Conservation (phyloP, 2,113 vertebrate genomes). For the Calidris pugnax region DNA sequence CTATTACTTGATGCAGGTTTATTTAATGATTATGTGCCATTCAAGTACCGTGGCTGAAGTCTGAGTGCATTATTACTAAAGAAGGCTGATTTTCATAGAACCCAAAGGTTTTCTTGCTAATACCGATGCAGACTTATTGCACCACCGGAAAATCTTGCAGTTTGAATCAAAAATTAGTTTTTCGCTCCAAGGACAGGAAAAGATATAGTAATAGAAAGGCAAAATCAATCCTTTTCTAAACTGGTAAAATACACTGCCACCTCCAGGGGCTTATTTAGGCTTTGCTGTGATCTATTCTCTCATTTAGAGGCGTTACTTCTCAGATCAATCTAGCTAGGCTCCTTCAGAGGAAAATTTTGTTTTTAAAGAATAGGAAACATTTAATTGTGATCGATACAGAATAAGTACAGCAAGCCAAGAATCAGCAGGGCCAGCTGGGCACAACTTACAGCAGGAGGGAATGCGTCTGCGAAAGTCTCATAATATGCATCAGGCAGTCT, state of each 20-base stretch:
- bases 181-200: neutral
- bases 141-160: neutral
- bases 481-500: conserved; percentile 63
- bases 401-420: neutral
- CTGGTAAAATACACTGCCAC: neutral
- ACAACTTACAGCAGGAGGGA: conserved; percentile 67
- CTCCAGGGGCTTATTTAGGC: neutral
- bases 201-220: neutral
- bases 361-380: neutral
- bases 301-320: neutral
- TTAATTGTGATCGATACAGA: neutral
- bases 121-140: neutral
- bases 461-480: conserved; percentile 36
- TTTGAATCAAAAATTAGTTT: neutral
- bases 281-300: neutral
- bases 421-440: neutral
- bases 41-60: neutral
- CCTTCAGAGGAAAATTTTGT: neutral
- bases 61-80: neutral
- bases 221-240: neutral
- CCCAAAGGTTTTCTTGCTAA: neutral
- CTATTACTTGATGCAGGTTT: neutral
- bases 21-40: neutral
- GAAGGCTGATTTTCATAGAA: neutral
- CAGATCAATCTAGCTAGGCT: neutral